phyloP scores from a whole-genome alignment of 2,888 invertebrate genomes.

The Acleris emargana region DNA sequence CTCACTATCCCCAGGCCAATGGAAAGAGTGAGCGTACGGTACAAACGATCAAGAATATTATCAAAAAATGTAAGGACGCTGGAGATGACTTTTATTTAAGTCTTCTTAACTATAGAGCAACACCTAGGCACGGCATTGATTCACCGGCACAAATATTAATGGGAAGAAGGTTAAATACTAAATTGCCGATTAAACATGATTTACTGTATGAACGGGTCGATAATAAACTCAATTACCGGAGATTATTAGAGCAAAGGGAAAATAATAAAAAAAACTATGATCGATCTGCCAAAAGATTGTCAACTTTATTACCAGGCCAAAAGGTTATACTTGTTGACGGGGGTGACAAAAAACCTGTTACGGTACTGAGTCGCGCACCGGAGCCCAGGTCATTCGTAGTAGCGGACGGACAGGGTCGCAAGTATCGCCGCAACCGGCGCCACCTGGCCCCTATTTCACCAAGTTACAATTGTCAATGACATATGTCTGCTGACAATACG shows the following conservation, averaged over 20 bases:
- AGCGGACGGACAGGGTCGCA: neutral
- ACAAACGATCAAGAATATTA: constrained; percentile 3
- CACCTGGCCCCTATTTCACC: no score
- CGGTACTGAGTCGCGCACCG: neutral
- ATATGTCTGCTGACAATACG: no score
- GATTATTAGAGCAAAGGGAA: neutral
- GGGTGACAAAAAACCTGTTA: constrained; percentile 2
- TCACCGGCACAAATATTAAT: constrained; percentile 13
- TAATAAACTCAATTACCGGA: constrained; percentile 1
- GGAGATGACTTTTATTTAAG: neutral
- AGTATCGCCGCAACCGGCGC: constrained; percentile 8
- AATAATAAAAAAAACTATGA: neutral
- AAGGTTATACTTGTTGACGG: neutral
- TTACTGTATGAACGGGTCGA: neutral
- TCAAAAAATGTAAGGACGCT: neutral
- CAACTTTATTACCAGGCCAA: constrained; percentile 7
- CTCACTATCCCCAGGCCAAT: constrained; percentile 27
- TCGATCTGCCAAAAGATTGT: constrained; percentile 3
- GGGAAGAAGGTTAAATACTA: constrained; percentile 10
- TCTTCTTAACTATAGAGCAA: neutral
- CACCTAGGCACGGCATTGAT: neutral
- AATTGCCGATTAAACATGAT: constrained; percentile 2
- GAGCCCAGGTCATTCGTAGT: constrained; percentile 3
- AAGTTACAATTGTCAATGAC: no score
- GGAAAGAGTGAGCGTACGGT: constrained; percentile 27